Conservation (phyloP, 2,113 vertebrate species). For the Tursiops truncatus region DNA sequence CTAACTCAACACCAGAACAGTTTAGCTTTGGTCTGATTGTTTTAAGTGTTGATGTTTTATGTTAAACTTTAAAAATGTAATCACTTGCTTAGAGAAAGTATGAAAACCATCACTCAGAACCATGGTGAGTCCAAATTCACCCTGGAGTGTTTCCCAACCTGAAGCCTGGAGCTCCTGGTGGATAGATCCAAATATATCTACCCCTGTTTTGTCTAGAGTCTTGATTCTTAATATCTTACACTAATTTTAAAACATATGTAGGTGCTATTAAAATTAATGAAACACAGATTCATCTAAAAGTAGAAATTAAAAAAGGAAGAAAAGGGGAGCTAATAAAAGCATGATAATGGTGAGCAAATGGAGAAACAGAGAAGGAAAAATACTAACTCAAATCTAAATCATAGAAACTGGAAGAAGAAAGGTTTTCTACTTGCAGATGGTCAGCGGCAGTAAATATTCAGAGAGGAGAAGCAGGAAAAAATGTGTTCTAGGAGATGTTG, state of each 20-base stretch:
- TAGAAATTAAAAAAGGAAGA: neutral
- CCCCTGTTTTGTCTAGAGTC: neutral
- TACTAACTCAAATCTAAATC: neutral
- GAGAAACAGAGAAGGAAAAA: neutral
- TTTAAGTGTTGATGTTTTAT: neutral
- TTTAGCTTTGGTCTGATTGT: neutral
- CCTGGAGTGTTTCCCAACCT: neutral
- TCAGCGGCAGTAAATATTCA: neutral
- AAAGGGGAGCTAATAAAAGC: neutral
- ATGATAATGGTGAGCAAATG: neutral
- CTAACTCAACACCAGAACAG: neutral
- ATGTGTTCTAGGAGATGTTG: neutral
- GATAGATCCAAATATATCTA: neutral
- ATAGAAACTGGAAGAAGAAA: neutral
- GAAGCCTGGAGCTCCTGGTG: neutral
- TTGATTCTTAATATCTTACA: neutral
- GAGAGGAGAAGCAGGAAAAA: neutral
- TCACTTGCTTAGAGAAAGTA: neutral
- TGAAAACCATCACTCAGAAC: neutral
- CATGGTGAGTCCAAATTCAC: neutral
- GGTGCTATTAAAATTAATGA: neutral
- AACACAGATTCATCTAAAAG: neutral
- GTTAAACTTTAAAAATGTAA: neutral
- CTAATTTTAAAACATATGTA: neutral
- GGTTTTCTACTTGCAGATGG: neutral